Conservation (phyloP, 2,113 vertebrate species). For the Felis catus region F.catus_Fca126_mat1.0 CM031412.1:126278501-126279000, state of each 20-base stretch:
- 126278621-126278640: neutral
- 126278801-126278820: constrained; percentile 35
- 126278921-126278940: neutral
- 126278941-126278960: neutral
- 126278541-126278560: neutral
- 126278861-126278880: neutral
- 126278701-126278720: neutral
- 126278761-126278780: neutral
- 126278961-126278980: neutral
- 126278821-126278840: constrained; percentile 51
- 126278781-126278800: constrained; percentile 46
- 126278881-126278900: neutral
- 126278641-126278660: neutral
- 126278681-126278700: neutral
- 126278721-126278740: neutral
- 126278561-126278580: neutral
- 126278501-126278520: neutral
- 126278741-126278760: constrained; percentile 49
- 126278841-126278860: constrained; percentile 48
- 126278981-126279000: neutral
- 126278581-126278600: neutral
- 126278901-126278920: neutral
- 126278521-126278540: neutral
- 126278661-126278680: neutral
- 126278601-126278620: neutral